Conservation (phyloP, 2,888 invertebrate genomes). For the Protophormia terraenovae region DNA sequence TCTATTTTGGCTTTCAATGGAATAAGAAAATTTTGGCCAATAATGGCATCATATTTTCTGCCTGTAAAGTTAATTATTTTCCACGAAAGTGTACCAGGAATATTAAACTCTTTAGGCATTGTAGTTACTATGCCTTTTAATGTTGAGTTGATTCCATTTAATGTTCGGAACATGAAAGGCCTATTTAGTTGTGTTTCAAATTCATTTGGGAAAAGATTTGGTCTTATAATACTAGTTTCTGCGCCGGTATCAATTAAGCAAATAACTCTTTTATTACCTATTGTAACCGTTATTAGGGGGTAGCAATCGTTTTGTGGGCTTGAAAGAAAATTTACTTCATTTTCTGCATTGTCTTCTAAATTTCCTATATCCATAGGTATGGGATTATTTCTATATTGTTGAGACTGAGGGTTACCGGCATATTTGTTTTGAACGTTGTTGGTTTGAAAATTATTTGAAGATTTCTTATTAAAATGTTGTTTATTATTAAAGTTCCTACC, state of each 20-base stretch:
- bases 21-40: too few species aligned
- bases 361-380: conserved; percentile 13
- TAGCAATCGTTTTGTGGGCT: conserved; percentile 11
- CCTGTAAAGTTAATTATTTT: conserved; percentile 45
- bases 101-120: conserved; percentile 49
- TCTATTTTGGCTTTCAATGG: conserved; percentile 51
- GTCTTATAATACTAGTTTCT: conserved; percentile 40
- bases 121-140: conserved; percentile 35
- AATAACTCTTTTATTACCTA: conserved; percentile 39
- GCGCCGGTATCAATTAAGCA: conserved; percentile 46
- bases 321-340: conserved; percentile 25
- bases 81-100: conserved; percentile 54
- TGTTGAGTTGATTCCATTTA: conserved; percentile 47
- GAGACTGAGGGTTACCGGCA: conserved; percentile 30
- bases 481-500: conserved; percentile 32
- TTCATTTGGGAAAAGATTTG: conserved; percentile 17
- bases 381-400: conserved; percentile 13
- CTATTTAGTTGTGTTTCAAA: conserved; percentile 22
- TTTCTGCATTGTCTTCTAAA: conserved; percentile 34
- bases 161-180: conserved; percentile 33
- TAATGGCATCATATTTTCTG: conserved; percentile 57
- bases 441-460: conserved; percentile 13
- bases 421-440: conserved; percentile 14
- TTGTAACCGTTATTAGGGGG: conserved; percentile 43
- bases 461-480: conserved; percentile 35